These are phyloP conservation scores for Cordylochernes scorpioides DNA, from an alignment of 2,888 invertebrate genomes.

Conservation along the genomic window DNA sequence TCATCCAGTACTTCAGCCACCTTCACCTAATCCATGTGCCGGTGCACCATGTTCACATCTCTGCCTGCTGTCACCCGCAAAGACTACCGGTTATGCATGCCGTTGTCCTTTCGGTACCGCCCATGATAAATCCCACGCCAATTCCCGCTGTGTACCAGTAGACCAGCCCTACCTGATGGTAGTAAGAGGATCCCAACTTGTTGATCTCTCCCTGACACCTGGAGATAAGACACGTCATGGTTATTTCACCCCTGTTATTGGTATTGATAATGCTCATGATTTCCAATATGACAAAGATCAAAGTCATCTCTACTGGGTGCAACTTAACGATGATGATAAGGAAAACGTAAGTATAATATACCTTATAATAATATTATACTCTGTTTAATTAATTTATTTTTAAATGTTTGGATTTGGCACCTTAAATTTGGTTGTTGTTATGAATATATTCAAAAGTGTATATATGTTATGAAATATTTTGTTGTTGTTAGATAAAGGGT, in stretches of 20 bases:
- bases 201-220: conserved; percentile 48
- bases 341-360: conserved; percentile 35
- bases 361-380: no score
- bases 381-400: no score
- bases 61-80: conserved; percentile 53
- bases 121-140: conserved; percentile 7
- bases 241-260: conserved; percentile 57
- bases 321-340: conserved; percentile 33
- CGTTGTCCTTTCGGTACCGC: conserved; percentile 62
- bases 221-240: conserved; percentile 37
- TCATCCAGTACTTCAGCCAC: conserved; percentile 73
- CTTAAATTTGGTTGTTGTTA: no score
- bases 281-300: conserved; percentile 72
- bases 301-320: conserved; percentile 61
- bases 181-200: conserved; percentile 60
- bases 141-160: conserved; percentile 26
- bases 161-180: conserved; percentile 69
- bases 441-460: no score
- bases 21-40: conserved; percentile 39
- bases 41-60: conserved; percentile 54
- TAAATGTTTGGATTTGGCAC: no score
- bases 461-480: no score
- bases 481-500: no score
- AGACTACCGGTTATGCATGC: conserved; percentile 45
- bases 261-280: conserved; percentile 57